Evolutionary conservation across 2,113 vertebrate genomes (phyloP).

Genomic region (Rhea pennata): DNA sequence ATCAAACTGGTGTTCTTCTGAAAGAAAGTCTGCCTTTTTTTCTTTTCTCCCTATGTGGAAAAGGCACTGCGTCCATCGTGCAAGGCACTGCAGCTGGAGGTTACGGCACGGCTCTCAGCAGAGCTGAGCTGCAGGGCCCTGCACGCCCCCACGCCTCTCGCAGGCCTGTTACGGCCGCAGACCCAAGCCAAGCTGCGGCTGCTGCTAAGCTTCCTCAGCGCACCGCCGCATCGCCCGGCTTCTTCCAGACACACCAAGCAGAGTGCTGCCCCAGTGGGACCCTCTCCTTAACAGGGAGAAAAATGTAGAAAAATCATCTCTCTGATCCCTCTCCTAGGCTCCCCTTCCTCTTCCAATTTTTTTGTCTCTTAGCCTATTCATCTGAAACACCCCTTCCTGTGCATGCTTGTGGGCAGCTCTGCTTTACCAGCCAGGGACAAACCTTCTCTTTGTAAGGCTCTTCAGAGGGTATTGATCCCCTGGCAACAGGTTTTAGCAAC

Average conservation of each 20-base stretch:
- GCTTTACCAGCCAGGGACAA: not conserved
- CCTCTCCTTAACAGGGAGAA: not conserved
- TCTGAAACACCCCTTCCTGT: not conserved
- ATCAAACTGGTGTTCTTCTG: not conserved
- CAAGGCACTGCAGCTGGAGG: accelerated
- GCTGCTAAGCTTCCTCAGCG: no score
- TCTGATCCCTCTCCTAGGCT: not conserved
- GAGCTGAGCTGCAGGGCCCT: not conserved
- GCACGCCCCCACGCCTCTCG: accelerated
- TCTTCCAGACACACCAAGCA: not conserved
- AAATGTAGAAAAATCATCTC: not conserved
- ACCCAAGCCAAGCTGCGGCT: no score
- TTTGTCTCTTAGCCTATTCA: not conserved
- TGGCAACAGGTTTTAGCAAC: not conserved
- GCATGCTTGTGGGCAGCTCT: not conserved
- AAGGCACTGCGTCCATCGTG: not conserved
- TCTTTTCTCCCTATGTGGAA: accelerated
- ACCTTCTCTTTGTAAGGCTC: not conserved
- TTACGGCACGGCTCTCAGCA: not conserved
- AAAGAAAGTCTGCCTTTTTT: not conserved
- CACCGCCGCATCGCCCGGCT: no score
- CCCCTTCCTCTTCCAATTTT: not conserved
- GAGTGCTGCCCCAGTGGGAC: accelerated
- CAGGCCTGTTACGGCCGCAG: not conserved
- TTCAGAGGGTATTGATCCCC: not conserved